Evolutionary conservation across 2,888 invertebrate species (phyloP).

Genomic region (Eupsilia transversa): DNA sequence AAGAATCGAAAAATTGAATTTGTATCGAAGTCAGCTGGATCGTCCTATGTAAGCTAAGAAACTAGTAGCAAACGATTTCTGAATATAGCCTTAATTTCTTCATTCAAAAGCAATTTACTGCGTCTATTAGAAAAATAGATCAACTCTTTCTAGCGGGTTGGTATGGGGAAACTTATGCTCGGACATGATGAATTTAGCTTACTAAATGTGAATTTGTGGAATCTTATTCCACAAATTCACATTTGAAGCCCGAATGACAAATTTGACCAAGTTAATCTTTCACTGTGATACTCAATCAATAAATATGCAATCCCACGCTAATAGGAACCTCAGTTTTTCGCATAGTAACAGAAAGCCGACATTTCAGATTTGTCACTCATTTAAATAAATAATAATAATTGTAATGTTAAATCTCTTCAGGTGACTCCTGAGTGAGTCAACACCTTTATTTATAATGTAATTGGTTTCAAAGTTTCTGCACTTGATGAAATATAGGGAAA

Average conservation of each 20-base stretch:
- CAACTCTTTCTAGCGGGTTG: neutral
- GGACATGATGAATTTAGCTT: constrained; percentile 4
- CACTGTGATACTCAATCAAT: neutral
- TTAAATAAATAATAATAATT: too few relatives aligned
- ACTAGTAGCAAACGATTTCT: neutral
- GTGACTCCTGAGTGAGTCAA: neutral
- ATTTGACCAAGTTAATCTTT: neutral
- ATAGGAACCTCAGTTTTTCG: neutral
- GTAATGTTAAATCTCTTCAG: constrained; percentile 21
- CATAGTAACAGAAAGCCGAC: neutral
- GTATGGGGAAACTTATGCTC: neutral
- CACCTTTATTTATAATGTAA: constrained; percentile 5
- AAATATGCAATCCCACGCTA: neutral
- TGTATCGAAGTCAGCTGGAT: constrained; percentile 15
- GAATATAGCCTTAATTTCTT: neutral
- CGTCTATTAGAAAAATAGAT: neutral
- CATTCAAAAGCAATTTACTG: neutral
- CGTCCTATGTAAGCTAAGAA: too few relatives aligned
- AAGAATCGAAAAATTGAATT: neutral
- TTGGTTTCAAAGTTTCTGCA: constrained; percentile 72
- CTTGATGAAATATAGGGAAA: constrained; percentile 30
- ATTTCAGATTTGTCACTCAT: neutral
- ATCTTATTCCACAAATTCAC: constrained; percentile 4
- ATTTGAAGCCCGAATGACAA: neutral
- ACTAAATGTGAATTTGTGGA: too few relatives aligned